These are phyloP conservation scores for Creontiades dilutus DNA, from an alignment of 2,888 invertebrate genomes.

Conservation along the genomic window DNA sequence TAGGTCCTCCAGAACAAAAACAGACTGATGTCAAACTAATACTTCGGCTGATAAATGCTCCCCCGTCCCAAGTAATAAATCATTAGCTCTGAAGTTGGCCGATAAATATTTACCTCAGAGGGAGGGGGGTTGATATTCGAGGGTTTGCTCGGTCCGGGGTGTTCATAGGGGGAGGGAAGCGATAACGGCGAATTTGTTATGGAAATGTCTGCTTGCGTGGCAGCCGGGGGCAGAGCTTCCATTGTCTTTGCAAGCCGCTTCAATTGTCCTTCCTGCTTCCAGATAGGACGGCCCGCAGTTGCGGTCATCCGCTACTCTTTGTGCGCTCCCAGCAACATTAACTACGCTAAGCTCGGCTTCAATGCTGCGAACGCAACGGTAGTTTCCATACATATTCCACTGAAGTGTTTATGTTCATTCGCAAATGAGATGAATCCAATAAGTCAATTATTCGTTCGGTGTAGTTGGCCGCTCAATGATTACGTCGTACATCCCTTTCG, in stretches of 20 bases:
- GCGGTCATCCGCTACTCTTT: slow-evolving; percentile 40
- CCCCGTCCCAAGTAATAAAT: not conserved
- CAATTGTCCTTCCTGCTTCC: slow-evolving; percentile 38
- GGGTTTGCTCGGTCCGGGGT: not conserved
- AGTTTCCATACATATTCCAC: not conserved
- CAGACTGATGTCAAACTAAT: not conserved
- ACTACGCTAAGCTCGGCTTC: not conserved
- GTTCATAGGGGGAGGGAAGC: slow-evolving; percentile 29
- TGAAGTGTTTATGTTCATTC: too few relatives aligned
- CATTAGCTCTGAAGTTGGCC: not conserved
- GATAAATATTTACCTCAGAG: not conserved
- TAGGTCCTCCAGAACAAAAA: not conserved
- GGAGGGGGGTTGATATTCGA: not conserved
- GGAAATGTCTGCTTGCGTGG: slow-evolving; percentile 27
- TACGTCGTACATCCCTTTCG: too few relatives aligned
- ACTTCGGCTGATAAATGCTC: slow-evolving; percentile 7
- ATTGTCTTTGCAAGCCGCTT: slow-evolving; percentile 44
- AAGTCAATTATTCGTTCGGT: too few relatives aligned
- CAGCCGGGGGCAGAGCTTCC: not conserved
- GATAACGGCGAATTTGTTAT: slow-evolving; percentile 46
- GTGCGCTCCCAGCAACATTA: not conserved
- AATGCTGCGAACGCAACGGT: not conserved
- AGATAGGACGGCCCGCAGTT: slow-evolving; percentile 38
- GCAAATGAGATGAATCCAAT: too few relatives aligned
- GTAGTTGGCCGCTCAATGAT: too few relatives aligned